These are phyloP conservation scores for Rousettus madagascariensis DNA, from an alignment of 2,797 vertebrate species.

Conservation along the genomic window DNA sequence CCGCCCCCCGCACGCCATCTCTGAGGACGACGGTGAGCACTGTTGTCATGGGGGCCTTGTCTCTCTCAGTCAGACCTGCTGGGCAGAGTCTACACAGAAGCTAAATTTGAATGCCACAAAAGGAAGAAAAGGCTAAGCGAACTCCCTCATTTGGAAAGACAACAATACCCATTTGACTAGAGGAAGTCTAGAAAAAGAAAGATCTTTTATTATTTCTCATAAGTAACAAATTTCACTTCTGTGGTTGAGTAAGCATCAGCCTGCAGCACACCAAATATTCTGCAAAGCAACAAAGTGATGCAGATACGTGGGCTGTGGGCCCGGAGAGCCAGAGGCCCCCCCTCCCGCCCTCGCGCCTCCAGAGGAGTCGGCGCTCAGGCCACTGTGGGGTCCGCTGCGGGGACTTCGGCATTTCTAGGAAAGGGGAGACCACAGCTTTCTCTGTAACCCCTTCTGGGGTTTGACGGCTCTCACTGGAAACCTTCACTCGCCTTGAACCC, in stretches of 20 bases:
- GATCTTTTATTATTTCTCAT: constrained; percentile 42
- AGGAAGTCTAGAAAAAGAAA: constrained; percentile 52
- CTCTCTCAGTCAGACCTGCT: background rate
- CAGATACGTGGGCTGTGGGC: background rate
- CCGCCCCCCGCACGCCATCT: background rate
- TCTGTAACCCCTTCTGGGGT: background rate
- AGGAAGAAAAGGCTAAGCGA: constrained; percentile 6
- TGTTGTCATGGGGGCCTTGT: background rate
- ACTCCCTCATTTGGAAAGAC: constrained; percentile 18
- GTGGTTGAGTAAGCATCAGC: background rate
- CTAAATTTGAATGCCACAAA: constrained; percentile 21
- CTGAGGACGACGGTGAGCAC: background rate
- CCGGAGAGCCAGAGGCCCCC: background rate
- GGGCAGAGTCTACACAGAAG: background rate
- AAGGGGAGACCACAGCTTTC: constrained; percentile 58
- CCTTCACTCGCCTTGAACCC: constrained; percentile 38
- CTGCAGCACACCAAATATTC: background rate
- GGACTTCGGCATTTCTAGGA: constrained; percentile 29
- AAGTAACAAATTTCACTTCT: constrained; percentile 36
- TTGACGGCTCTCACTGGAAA: constrained; percentile 44
- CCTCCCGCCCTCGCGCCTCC: background rate
- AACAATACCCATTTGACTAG: background rate
- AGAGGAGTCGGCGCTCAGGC: background rate
- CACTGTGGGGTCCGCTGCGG: background rate
- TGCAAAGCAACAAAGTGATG: background rate